These are phyloP conservation scores for Drosophila repleta DNA, from an alignment of 1,140 invertebrate genomes.

Conservation along the genomic window DNA sequence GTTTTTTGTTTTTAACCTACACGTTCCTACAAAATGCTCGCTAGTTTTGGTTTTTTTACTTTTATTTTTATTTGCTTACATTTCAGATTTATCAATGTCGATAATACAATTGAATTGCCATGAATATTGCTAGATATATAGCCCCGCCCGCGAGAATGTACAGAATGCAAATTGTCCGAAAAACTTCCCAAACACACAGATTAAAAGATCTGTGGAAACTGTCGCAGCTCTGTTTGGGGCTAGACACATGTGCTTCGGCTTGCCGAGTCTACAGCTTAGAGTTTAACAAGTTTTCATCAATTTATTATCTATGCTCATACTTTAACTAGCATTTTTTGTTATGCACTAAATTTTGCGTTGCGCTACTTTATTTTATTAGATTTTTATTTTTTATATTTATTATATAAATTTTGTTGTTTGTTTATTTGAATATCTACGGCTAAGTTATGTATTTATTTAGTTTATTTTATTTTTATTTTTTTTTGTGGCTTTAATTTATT, in stretches of 20 bases:
- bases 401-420: conserved; percentile 36
- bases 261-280: conserved; percentile 63
- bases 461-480: conserved; percentile 36
- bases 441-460: conserved; percentile 58
- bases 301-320: conserved; percentile 13
- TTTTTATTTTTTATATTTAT: conserved; percentile 2
- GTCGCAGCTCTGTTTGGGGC: conserved; percentile 12
- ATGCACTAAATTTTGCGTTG: conserved; percentile 44
- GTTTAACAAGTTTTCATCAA: conserved; percentile 53
- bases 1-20: conserved; percentile 57
- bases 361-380: conserved; percentile 39
- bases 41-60: conserved; percentile 23
- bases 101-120: conserved; percentile 79
- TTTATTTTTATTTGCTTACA: conserved; percentile 42
- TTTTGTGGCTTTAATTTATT: conserved; percentile 69
- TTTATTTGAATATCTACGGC: conserved; percentile 68
- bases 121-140: conserved; percentile 71
- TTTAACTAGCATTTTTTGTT: conserved; percentile 50
- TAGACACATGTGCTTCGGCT: conserved; percentile 54
- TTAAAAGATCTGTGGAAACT: conserved; percentile 32
- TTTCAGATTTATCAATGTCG: conserved; percentile 67
- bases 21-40: conserved; percentile 60
- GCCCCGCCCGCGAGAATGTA: conserved; percentile 17
- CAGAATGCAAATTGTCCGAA: neutral
- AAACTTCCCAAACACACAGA: conserved; percentile 9